Percentiles rank a stretch among this genome's conserved stretches.
Conservation (phyloP, 2,113 vertebrate species). For the Corydoras sp. region DNA sequence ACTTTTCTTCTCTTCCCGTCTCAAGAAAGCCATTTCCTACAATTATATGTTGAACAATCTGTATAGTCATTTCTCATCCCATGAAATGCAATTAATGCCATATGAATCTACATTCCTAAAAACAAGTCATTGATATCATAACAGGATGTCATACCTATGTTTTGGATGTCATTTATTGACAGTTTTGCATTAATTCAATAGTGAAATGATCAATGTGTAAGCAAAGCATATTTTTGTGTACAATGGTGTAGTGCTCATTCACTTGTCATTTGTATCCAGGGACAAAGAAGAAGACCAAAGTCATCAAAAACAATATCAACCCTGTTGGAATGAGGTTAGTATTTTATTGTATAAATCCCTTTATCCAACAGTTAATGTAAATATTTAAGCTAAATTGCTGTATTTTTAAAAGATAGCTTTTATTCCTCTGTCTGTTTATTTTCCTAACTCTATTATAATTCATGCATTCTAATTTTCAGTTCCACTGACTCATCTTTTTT, state of each 20-base stretch:
- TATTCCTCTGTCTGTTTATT: too few relatives aligned
- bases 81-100: not conserved
- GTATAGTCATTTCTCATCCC: constrained; percentile 17
- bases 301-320: constrained; percentile 90
- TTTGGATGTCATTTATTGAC: not conserved
- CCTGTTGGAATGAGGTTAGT: constrained; percentile 97
- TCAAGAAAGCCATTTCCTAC: constrained; percentile 35
- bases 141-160: constrained; percentile 1
- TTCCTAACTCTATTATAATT: too few relatives aligned
- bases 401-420: too few relatives aligned
- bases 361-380: too few relatives aligned
- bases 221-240: not conserved
- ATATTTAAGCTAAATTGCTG: too few relatives aligned
- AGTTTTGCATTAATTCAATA: not conserved
- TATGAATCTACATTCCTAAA: too few relatives aligned
- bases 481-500: too few relatives aligned
- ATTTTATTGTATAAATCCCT: not conserved
- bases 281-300: constrained; percentile 91
- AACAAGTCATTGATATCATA: not conserved
- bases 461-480: too few relatives aligned
- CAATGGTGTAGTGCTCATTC: not conserved
- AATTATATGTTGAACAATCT: constrained; percentile 33
- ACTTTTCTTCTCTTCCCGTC: constrained; percentile 27
- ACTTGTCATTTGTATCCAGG: constrained; percentile 59
- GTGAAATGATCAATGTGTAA: not conserved